phyloP scores from a whole-genome alignment of 2,888 invertebrate genomes.

The Drosophila emarginata region DNA sequence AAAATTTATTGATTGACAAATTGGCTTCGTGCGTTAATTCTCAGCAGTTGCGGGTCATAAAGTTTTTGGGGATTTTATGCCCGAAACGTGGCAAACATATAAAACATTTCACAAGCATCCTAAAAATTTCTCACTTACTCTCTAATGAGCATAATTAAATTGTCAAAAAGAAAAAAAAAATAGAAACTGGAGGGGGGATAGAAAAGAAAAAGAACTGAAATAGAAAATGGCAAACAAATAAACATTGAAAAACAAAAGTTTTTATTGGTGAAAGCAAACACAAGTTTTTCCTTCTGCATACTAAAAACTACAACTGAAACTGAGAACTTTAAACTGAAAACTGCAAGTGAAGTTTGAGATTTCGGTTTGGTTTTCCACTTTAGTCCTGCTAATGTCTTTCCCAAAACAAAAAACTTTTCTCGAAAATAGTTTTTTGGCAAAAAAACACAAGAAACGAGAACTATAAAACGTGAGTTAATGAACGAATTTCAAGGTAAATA shows the following conservation, averaged over 20 bases:
- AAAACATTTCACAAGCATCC: conserved; percentile 17
- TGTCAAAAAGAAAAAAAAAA: conserved; percentile 26
- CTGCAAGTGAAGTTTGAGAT: conserved; percentile 30
- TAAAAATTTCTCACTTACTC: not conserved
- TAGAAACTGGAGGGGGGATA: not conserved
- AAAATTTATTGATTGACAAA: conserved; percentile 75
- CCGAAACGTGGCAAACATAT: conserved; percentile 67
- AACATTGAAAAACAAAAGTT: conserved; percentile 25
- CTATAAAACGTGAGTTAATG: conserved; percentile 56
- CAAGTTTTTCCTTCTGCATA: conserved; percentile 20
- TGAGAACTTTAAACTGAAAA: conserved; percentile 48
- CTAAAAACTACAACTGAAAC: conserved; percentile 21
- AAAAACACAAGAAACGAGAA: conserved; percentile 13
- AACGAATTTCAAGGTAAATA: conserved; percentile 35
- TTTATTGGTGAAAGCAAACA: conserved; percentile 32
- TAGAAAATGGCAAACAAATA: not conserved
- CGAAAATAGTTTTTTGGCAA: conserved; percentile 43
- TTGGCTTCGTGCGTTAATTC: conserved; percentile 62
- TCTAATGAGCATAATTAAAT: conserved; percentile 31
- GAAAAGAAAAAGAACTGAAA: conserved; percentile 24
- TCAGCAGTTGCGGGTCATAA: conserved; percentile 49
- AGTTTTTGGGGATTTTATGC: conserved; percentile 56
- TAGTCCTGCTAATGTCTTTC: conserved; percentile 59
- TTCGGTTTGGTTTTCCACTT: conserved; percentile 53
- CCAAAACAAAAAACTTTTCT: conserved; percentile 52